Base-by-base conservation (phyloP, 2,888 invertebrate genomes). In the Ochropleura plecta region DNA sequence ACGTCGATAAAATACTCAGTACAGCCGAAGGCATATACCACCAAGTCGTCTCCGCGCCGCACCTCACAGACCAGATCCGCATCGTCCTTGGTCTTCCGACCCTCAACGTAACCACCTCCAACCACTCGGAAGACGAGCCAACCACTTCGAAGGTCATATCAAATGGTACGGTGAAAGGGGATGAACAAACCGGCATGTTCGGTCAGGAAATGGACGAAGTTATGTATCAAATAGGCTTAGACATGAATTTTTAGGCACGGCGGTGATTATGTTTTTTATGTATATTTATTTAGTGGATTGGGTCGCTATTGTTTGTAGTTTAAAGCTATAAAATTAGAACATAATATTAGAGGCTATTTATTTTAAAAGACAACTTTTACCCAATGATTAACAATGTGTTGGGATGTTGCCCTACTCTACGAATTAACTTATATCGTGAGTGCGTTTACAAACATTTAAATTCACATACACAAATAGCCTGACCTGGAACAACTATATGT, bases 11-110 rank as follows among this genome's bases (percentile, higher is more conserved):
- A 84, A 98, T 98, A 67, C 94, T 99, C 44, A 98, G 98, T 87
- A 97, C 98, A 78, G 99, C 99, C 0, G 99, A 99, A 94, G 98
- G 98, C 12, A 99, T 99, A 87, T 99, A 98, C 94, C 97, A 98
- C 88, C 99, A 99, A 94, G 97, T 99, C 1, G 97, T 97, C 85
- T 97, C 97, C 18, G 97, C 98, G 0, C 97, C 97, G 1, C 97
- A 98, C 87, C 94, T 98, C 71, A 97, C 98, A 0, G 98, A 98
- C 91, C 97, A 97, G 80, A 97, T 98, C 70, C 95, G 98, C 71
- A 92, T 97, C 3, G 97, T 98, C 79, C 97, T 99, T 65, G 98
- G 98, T 0, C 94, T 98, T 12, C 95, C 96, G 68, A 94, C 96
- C 0, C 86, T 97, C 8, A 91, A 90, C 72, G 84, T 89, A 14